phyloP scores from a whole-genome alignment of 2,888 invertebrate species.

The Conus canariensis region DNA sequence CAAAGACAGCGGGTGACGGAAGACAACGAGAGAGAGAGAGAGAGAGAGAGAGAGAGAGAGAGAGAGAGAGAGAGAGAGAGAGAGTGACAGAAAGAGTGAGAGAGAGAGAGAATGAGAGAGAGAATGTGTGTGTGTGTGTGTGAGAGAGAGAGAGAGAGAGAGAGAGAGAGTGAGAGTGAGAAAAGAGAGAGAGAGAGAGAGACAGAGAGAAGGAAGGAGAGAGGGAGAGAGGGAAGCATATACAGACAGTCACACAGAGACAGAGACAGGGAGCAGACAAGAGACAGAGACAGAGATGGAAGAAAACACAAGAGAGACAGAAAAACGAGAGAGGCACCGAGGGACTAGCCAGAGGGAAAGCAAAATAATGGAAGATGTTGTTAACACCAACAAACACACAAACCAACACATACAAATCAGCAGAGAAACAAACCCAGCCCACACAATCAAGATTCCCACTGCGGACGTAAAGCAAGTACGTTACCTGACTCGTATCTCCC shows the following conservation, averaged over 20 bases:
- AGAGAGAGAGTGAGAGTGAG: no score
- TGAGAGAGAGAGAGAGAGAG: no score
- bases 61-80: neutral
- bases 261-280: neutral
- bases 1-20: neutral
- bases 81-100: neutral
- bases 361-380: neutral
- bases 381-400: neutral
- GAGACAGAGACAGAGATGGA: no score
- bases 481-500: no score
- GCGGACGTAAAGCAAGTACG: no score
- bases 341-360: neutral
- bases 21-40: no score
- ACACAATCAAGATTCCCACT: no score
- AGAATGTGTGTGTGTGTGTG: no score
- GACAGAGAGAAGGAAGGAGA: neutral
- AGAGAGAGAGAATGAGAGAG: neutral
- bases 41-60: neutral
- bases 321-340: neutral
- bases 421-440: neutral
- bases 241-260: neutral
- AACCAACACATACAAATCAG: neutral
- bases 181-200: neutral
- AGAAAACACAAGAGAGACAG: no score
- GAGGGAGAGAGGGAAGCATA: no score